A percentile compares a stretch with the other conserved stretches of the same genome.
These are phyloP conservation scores for Atractosteus spatula DNA, from an alignment of 2,113 vertebrate genomes.

Conservation along the genomic window DNA sequence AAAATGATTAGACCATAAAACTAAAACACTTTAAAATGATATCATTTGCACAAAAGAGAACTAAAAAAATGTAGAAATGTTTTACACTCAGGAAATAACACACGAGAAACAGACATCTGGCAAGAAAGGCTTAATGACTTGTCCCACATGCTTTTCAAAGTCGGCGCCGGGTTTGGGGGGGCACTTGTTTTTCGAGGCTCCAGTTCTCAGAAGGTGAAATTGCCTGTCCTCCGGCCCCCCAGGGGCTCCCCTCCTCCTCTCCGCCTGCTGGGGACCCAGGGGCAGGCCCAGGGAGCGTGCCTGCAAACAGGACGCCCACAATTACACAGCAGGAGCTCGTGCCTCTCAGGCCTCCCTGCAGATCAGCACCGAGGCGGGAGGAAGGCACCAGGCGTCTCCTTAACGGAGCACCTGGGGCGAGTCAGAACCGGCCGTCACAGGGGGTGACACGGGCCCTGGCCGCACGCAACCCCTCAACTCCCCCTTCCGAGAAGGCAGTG, in stretches of 20 bases:
- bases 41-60: too few species aligned
- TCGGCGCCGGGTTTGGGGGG: too few species aligned
- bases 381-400: neutral
- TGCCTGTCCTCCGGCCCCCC: neutral
- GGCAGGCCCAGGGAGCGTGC: neutral
- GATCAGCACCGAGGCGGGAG: conserved; percentile 9
- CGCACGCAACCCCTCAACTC: neutral
- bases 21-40: too few species aligned
- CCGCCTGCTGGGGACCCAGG: neutral
- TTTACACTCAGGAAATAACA: too few species aligned
- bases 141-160: too few species aligned
- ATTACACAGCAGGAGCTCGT: conserved; percentile 28
- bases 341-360: neutral
- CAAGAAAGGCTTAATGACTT: too few species aligned
- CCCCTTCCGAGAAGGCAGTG: conserved; percentile 26
- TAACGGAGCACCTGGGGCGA: neutral
- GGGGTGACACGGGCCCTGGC: neutral
- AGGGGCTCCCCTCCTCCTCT: neutral
- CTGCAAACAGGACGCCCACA: conserved; percentile 25
- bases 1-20: too few species aligned
- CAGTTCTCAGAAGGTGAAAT: neutral
- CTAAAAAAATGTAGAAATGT: too few species aligned
- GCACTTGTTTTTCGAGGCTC: too few species aligned
- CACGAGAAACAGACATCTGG: too few species aligned
- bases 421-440: neutral